These are phyloP conservation scores for Acinonyx jubatus DNA, from an alignment of 2,113 vertebrate species.

Conservation along the genomic window DNA sequence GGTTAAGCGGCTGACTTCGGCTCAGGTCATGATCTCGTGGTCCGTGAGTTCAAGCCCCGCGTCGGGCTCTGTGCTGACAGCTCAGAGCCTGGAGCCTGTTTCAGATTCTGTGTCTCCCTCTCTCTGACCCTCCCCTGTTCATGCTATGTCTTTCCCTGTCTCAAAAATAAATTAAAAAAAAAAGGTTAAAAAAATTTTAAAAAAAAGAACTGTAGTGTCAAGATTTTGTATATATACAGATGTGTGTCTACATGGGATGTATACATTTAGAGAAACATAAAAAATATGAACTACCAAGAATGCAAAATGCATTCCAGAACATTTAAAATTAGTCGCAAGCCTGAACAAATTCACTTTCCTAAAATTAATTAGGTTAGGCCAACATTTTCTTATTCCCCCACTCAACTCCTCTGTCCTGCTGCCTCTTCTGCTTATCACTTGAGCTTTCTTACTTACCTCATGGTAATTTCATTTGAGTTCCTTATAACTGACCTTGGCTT, in stretches of 20 bases:
- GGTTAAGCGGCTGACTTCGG: no score
- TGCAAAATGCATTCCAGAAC: not conserved
- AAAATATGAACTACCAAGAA: not conserved
- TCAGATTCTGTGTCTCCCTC: no score
- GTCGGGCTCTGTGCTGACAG: no score
- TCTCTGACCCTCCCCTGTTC: no score
- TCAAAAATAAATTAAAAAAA: no score
- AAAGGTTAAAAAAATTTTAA: no score
- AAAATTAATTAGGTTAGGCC: not conserved
- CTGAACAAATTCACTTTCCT: not conserved
- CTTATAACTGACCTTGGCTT: not conserved
- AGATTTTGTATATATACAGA: not conserved
- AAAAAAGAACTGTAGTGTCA: not conserved
- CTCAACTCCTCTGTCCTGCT: fast-evolving
- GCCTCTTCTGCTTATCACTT: not conserved
- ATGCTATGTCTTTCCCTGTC: no score
- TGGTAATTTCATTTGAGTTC: not conserved
- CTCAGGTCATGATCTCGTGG: no score
- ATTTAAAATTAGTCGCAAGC: not conserved
- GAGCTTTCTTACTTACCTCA: not conserved
- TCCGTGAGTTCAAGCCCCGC: no score
- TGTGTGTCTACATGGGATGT: not conserved
- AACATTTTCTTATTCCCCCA: fast-evolving
- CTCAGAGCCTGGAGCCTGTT: no score
- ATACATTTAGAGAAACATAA: not conserved